Evolutionary conservation across 2,888 invertebrate species (phyloP).

Genomic region (Teleogryllus oceanicus): DNA sequence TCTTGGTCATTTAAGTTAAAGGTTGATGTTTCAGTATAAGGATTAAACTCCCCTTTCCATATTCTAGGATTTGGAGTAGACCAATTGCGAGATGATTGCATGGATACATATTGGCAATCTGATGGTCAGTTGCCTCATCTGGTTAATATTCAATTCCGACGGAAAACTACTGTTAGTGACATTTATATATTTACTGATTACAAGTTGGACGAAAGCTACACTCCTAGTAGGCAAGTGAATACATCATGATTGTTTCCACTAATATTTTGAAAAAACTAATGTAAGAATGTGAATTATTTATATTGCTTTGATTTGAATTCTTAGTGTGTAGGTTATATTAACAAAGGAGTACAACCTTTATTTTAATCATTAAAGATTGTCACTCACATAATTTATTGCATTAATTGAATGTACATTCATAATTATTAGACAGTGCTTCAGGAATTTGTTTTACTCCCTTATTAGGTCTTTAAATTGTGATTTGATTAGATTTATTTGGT

Average conservation of each 20-base stretch:
- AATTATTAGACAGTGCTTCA: too few relatives aligned
- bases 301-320: background rate
- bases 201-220: slow-evolving; percentile 98
- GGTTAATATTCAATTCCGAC: slow-evolving; percentile 93
- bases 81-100: slow-evolving; percentile 89
- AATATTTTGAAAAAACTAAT: slow-evolving; percentile 18
- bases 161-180: slow-evolving; percentile 91
- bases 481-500: too few relatives aligned
- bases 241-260: too few relatives aligned
- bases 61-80: slow-evolving; percentile 90
- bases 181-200: slow-evolving; percentile 97
- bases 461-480: too few relatives aligned
- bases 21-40: background rate
- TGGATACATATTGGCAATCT: slow-evolving; percentile 99
- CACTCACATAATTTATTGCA: too few relatives aligned
- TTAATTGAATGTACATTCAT: too few relatives aligned
- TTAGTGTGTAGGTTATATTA: background rate
- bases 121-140: slow-evolving; percentile 98
- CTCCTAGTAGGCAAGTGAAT: slow-evolving; percentile 71
- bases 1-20: background rate
- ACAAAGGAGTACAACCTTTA: too few relatives aligned
- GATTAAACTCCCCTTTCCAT: background rate
- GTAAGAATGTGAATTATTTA: background rate
- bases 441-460: too few relatives aligned
- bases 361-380: too few relatives aligned